phyloP scores from a whole-genome alignment of 2,888 invertebrate species.

The Cataglyphis altisquamis region DNA sequence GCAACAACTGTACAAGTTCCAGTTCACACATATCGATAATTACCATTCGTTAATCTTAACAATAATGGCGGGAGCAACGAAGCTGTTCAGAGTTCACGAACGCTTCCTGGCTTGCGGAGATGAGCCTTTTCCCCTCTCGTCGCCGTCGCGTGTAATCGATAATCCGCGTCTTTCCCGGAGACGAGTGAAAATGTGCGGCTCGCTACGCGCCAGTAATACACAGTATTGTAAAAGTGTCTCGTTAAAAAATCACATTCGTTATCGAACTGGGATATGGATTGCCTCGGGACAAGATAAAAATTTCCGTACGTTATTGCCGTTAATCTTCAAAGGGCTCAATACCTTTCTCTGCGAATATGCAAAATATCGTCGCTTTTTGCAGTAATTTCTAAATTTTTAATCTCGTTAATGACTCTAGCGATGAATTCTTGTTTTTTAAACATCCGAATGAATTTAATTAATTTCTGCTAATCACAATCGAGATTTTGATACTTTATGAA shows the following conservation, averaged over 20 bases:
- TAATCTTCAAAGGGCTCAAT: constrained; percentile 29
- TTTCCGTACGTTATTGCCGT: constrained; percentile 36
- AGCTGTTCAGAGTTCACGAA: constrained; percentile 62
- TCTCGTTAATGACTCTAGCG: background rate
- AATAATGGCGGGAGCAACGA: constrained; percentile 61
- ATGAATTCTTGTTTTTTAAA: background rate
- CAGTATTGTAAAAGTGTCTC: constrained; percentile 55
- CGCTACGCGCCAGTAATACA: constrained; percentile 51
- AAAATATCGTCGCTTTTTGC: background rate
- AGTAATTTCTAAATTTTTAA: background rate
- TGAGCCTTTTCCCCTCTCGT: constrained; percentile 42
- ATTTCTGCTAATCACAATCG: background rate
- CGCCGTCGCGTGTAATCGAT: constrained; percentile 40
- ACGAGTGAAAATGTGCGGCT: constrained; percentile 36
- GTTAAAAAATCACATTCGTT: constrained; percentile 58
- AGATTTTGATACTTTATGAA: background rate
- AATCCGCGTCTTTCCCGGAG: constrained; percentile 52
- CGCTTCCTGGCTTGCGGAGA: constrained; percentile 45
- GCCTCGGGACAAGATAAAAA: constrained; percentile 51
- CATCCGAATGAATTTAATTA: background rate
- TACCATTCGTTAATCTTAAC: constrained; percentile 63
- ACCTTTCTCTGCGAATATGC: background rate
- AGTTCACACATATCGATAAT: constrained; percentile 82
- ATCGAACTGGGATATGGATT: constrained; percentile 57
- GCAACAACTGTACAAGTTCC: constrained; percentile 86